Percentiles rank a stretch among this genome's conserved stretches.
phyloP scores from a whole-genome alignment of 2,888 invertebrate genomes.

The Corbicula japonica region DNA sequence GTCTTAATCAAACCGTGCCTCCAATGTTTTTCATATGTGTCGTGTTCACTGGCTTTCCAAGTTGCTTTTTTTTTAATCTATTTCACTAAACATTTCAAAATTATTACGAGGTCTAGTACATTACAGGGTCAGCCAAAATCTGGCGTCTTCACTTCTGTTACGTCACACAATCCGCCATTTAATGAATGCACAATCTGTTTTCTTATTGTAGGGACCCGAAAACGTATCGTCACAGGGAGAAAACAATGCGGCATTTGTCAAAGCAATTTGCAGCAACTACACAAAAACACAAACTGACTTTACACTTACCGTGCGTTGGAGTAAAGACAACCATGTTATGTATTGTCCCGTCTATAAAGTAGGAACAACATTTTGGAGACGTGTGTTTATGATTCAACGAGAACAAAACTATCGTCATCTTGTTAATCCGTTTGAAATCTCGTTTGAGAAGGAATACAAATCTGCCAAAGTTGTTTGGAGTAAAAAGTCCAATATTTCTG shows the following conservation, averaged over 20 bases:
- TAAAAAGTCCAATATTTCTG: not conserved
- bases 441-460: constrained; percentile 47
- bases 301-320: constrained; percentile 19
- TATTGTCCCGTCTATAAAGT: constrained; percentile 55
- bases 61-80: too few species aligned
- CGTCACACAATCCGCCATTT: not conserved
- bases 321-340: constrained; percentile 10
- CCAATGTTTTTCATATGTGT: too few species aligned
- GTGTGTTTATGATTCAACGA: constrained; percentile 50
- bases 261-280: not conserved
- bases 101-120: not conserved
- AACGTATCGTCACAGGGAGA: too few species aligned
- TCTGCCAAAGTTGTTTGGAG: not conserved
- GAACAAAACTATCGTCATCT: constrained; percentile 24
- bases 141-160: not conserved
- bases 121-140: not conserved
- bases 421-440: constrained; percentile 39
- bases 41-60: too few species aligned
- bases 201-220: too few species aligned
- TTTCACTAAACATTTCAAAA: too few species aligned
- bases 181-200: too few species aligned
- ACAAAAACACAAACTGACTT: not conserved
- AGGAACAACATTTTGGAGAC: constrained; percentile 52
- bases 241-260: constrained; percentile 2
- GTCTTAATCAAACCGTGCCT: too few species aligned